Percentiles rank a stretch among this genome's conserved stretches.
These are phyloP conservation scores for Lydus trimaculatus DNA, from an alignment of 2,888 invertebrate species.

Conservation along the genomic window DNA sequence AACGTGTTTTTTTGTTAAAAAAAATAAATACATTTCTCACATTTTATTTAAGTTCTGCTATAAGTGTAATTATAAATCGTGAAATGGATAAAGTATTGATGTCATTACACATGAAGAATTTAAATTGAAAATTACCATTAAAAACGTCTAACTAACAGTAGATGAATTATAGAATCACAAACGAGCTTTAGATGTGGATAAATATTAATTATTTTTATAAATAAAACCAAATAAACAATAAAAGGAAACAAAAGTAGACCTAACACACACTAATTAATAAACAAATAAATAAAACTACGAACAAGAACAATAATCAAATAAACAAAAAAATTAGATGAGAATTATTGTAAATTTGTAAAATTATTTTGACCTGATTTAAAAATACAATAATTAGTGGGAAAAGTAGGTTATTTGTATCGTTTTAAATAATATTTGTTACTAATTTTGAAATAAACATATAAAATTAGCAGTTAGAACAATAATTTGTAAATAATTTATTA, in stretches of 20 bases:
- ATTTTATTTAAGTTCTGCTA: not conserved
- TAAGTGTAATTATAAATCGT: not conserved
- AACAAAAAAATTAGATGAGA: no score
- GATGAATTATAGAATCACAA: conserved; percentile 4
- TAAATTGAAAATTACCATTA: conserved; percentile 24
- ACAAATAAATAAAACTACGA: not conserved
- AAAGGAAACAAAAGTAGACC: no score
- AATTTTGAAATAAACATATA: no score
- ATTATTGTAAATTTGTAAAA: no score
- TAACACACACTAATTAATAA: not conserved
- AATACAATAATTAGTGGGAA: not conserved
- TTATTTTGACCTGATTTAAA: no score
- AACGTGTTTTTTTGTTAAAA: not conserved
- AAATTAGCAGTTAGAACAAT: no score
- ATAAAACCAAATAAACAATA: no score
- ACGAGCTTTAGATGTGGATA: not conserved
- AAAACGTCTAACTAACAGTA: conserved; percentile 1
- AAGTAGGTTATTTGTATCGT: not conserved
- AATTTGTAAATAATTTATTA: no score
- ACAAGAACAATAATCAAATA: no score
- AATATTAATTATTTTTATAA: not conserved
- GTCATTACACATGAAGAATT: conserved; percentile 24
- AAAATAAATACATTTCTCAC: not conserved
- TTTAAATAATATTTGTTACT: no score
- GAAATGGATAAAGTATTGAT: conserved; percentile 19